Base-by-base conservation (phyloP, 2,888 invertebrate species). In the Eueremaeus valkanovi region DNA sequence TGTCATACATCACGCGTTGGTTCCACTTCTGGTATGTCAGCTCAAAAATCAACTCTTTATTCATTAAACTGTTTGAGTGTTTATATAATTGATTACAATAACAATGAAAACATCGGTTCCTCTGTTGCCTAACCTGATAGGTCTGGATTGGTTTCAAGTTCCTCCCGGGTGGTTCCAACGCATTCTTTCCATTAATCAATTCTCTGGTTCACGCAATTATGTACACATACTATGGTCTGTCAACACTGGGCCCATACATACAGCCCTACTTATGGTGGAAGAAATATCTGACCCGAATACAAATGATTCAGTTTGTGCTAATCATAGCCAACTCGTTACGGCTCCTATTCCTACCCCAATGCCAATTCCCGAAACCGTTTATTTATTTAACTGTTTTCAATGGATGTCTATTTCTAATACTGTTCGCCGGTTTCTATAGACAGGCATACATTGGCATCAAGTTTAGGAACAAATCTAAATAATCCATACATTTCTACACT, bases 251-350 rank as follows among this genome's bases (percentile, higher is more conserved):
- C 31, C 83, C 84, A 18, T 78, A 80, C n/a, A 83, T 83, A 79
- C 83, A 83, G 79, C 83, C 84, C 78, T 85, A 83, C 77, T 81
- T 85, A 42, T 85, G 84, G 84, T 85, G 84, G 84, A 85, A 85
- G 79, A 83, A 82, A 70, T 84, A 85, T 80, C 83, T 85, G 82
- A 85, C 85, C 27, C 81, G 80, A 74, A 82, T 85, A 82, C 85
- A 85, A 80, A 84, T 85, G 76, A 76, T 78, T 49, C 79, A 79
- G 70, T 79, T 79, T 66, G 77, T 79, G 33, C 74, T 78, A 49
- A 78, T 78, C 9, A 77, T 78, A 27, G 49, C 78, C n/a, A 78
- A 79, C 51, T 77, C 77, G 0, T 45, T 78, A n/a, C 72, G 79
- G 11, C 78, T 79, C 5, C 79, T 82, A 33, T 83, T 83, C 79